These are phyloP conservation scores for Capreolus pygargus DNA, from an alignment of 2,113 vertebrate species.

Conservation along the genomic window DNA sequence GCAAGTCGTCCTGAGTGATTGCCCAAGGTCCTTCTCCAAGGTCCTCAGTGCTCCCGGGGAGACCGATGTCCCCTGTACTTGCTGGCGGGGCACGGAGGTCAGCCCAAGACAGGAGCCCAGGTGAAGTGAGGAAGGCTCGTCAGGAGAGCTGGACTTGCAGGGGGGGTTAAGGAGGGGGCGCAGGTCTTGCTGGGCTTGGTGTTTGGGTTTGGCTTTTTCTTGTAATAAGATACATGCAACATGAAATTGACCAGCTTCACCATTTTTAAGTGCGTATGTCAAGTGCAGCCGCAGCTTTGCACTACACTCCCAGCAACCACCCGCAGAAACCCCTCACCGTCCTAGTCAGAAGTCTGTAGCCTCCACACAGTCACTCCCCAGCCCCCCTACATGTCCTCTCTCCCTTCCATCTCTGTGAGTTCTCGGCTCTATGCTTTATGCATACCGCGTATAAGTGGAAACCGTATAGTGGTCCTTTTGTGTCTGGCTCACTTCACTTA, in stretches of 20 bases:
- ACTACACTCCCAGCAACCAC: too few species aligned
- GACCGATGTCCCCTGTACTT: background rate
- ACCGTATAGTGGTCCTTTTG: background rate
- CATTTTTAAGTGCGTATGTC: background rate
- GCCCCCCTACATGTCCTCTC: background rate
- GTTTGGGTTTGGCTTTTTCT: background rate
- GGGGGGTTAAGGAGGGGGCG: background rate
- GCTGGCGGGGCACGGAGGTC: background rate
- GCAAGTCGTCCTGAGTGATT: background rate
- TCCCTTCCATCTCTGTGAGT: background rate
- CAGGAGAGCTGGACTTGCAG: background rate
- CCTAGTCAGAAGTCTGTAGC: background rate
- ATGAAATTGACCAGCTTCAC: background rate
- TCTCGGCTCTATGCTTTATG: rapidly evolving
- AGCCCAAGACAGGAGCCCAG: rapidly evolving
- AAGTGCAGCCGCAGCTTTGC: background rate
- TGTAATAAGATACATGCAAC: background rate
- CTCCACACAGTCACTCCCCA: background rate
- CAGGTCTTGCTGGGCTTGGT: background rate
- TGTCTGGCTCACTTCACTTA: background rate
- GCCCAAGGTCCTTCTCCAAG: background rate
- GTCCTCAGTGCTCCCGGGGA: background rate
- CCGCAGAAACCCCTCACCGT: background rate
- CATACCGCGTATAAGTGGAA: rapidly evolving
- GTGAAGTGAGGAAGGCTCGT: background rate